These are phyloP conservation scores for Gallinago solitaria DNA, from an alignment of 2,797 vertebrate genomes.

Conservation along the genomic window DNA sequence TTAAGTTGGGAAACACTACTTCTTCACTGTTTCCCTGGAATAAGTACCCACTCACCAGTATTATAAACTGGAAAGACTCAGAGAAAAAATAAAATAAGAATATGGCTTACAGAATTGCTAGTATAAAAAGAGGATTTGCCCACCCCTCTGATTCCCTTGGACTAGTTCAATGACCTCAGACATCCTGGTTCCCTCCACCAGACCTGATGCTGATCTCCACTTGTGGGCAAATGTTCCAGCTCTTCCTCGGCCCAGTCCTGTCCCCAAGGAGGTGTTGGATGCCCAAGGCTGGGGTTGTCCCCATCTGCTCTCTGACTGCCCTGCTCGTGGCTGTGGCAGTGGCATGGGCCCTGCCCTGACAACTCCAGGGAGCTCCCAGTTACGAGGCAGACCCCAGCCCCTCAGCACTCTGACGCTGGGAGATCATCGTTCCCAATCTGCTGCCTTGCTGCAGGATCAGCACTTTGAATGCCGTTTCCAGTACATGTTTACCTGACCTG, in stretches of 20 bases:
- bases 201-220: background rate
- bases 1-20: background rate
- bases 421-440: background rate
- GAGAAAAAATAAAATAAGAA: background rate
- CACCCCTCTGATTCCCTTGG: background rate
- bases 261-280: background rate
- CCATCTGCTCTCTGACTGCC: background rate
- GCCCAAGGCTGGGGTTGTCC: background rate
- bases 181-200: background rate
- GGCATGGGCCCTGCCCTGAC: background rate
- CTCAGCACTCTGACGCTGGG: background rate
- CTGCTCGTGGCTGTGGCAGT: background rate
- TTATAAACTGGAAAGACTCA: background rate
- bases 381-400: accelerated
- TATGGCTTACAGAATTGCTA: background rate
- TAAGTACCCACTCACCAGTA: background rate
- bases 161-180: background rate
- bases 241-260: background rate
- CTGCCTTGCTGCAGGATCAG: background rate
- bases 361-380: background rate
- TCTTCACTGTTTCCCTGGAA: background rate
- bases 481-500: background rate
- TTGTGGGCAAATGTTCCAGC: background rate
- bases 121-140: background rate
- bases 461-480: background rate